Evolutionary conservation across 2,797 vertebrate species (phyloP).

Genomic region (Tadarida brasiliensis): DNA sequence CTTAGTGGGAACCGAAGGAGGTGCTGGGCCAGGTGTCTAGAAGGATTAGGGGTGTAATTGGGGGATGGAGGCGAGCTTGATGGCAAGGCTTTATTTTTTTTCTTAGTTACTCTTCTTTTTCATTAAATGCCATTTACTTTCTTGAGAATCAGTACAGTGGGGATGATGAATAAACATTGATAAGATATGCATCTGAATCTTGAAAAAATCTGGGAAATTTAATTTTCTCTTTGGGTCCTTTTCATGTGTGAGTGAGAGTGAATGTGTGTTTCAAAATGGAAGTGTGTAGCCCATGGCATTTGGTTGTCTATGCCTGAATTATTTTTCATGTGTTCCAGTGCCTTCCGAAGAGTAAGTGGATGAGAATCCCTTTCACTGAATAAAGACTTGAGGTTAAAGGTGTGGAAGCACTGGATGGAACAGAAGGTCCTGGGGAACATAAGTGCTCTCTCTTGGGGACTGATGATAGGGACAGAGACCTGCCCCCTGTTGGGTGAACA

Average conservation of each 20-base stretch:
- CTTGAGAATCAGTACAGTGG: background rate
- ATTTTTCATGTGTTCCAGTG: background rate
- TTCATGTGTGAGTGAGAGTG: background rate
- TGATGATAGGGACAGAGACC: background rate
- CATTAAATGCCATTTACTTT: background rate
- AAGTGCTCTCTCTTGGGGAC: background rate
- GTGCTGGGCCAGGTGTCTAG: background rate
- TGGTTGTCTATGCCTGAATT: background rate
- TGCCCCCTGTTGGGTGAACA: background rate
- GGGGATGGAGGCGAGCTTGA: background rate
- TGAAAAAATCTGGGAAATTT: background rate
- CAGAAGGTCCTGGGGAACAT: background rate
- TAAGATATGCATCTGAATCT: background rate
- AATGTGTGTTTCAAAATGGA: background rate
- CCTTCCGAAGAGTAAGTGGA: constrained; percentile 8
- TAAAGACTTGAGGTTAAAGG: background rate
- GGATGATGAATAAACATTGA: constrained; percentile 23
- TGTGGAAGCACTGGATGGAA: background rate
- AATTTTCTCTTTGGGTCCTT: background rate
- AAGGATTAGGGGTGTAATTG: background rate
- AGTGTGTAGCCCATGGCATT: background rate
- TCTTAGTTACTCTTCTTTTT: background rate
- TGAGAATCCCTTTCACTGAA: background rate
- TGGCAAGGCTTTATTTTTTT: background rate
- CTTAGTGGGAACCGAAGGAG: constrained; percentile 33